Evolutionary conservation across 1,140 invertebrate genomes (phyloP).

Genomic region (Lepidurus packardi): DNA sequence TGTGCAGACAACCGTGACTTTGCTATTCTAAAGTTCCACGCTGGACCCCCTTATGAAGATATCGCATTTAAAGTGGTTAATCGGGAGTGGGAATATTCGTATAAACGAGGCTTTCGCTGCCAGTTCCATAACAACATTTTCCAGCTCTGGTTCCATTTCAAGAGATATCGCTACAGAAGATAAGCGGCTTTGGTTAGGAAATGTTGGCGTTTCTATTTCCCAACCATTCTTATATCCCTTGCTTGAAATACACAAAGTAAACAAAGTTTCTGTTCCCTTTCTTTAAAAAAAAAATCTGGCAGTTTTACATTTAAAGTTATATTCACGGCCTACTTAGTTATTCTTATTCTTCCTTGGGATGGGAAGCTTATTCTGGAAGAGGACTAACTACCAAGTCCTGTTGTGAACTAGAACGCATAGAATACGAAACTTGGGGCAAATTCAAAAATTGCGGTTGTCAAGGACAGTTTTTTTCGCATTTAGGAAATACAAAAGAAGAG

Average conservation of each 20-base stretch:
- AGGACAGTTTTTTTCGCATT: too few species aligned
- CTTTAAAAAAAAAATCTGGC: not conserved
- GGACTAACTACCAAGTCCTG: too few species aligned
- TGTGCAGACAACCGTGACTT: slow-evolving; percentile 92
- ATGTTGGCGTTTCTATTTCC: not conserved
- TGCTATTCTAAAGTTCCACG: slow-evolving; percentile 86
- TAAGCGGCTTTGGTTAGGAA: slow-evolving; percentile 47
- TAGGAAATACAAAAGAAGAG: too few species aligned
- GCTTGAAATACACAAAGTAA: not conserved
- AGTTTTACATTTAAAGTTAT: too few species aligned
- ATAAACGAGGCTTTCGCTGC: slow-evolving; percentile 94
- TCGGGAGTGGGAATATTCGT: slow-evolving; percentile 98
- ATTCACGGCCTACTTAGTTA: too few species aligned
- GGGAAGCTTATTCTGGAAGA: too few species aligned
- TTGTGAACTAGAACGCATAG: too few species aligned
- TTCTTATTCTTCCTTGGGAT: too few species aligned
- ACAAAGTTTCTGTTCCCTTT: not conserved
- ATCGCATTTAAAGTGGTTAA: slow-evolving; percentile 99
- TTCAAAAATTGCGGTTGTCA: too few species aligned
- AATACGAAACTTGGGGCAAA: too few species aligned
- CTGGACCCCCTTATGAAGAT: slow-evolving; percentile 98
- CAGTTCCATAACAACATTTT: slow-evolving; percentile 99
- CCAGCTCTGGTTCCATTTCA: slow-evolving; percentile 99
- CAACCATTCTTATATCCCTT: not conserved
- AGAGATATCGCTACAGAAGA: slow-evolving; percentile 90